Evolutionary conservation across 2,797 vertebrate species (phyloP).

Genomic region (Mionectes olivaceus): DNA sequence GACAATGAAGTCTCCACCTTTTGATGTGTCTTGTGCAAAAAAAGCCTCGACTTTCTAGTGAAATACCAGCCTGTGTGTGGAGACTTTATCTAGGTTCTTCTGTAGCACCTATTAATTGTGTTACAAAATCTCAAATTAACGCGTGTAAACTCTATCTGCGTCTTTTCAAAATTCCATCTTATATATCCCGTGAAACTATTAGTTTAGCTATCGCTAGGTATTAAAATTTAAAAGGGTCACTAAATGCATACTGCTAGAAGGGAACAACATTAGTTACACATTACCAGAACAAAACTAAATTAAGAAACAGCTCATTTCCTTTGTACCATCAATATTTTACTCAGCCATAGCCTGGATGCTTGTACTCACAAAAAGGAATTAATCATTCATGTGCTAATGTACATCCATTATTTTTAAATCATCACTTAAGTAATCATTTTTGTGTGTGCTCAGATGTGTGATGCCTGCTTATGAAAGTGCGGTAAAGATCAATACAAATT

Average conservation of each 20-base stretch:
- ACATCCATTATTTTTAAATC: constrained; percentile 78
- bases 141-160: not conserved
- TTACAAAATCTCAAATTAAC: not conserved
- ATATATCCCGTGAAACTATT: constrained; percentile 49
- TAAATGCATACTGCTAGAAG: constrained; percentile 71
- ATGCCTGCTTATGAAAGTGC: constrained; percentile 59
- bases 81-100: not conserved
- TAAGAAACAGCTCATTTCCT: constrained; percentile 79
- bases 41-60: not conserved
- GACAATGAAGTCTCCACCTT: not conserved
- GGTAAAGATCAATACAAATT: constrained; percentile 66
- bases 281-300: constrained; percentile 79
- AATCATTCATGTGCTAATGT: constrained; percentile 72
- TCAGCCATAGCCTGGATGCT: constrained; percentile 66
- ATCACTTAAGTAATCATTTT: constrained; percentile 71
- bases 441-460: constrained; percentile 58
- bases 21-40: not conserved
- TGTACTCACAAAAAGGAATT: constrained; percentile 66
- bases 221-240: constrained; percentile 74
- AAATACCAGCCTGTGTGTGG: not conserved
- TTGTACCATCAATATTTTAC: constrained; percentile 76
- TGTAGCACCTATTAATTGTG: not conserved
- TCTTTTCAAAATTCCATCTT: constrained; percentile 15
- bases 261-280: constrained; percentile 76
- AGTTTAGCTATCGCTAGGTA: constrained; percentile 57